A percentile compares a stretch with the other conserved stretches of the same genome.
These are phyloP conservation scores for Seira sanloemensis DNA, from an alignment of 2,888 invertebrate species.

Conservation along the genomic window DNA sequence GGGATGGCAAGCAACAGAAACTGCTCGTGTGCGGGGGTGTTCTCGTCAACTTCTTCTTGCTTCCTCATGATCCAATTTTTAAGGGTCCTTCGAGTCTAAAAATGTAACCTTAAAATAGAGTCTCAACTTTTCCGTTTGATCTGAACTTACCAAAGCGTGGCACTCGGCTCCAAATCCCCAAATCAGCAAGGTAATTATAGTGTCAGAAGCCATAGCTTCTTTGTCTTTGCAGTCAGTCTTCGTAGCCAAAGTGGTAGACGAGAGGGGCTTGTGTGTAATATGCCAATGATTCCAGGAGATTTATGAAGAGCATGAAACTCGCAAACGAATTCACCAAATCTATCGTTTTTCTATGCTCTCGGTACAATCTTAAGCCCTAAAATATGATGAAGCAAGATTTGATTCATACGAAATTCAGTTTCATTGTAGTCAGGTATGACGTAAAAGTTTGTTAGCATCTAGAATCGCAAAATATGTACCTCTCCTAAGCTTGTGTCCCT, in stretches of 20 bases:
- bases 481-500: slow-evolving; percentile 24
- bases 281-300: slow-evolving; percentile 32
- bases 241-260: slow-evolving; percentile 9
- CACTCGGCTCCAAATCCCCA: slow-evolving; percentile 44
- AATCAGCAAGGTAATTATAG: slow-evolving; percentile 10
- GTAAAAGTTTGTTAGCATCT: background rate
- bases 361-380: slow-evolving; percentile 26
- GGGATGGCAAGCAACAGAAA: slow-evolving; percentile 27
- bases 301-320: background rate
- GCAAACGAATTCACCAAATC: slow-evolving; percentile 20
- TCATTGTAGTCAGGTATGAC: background rate
- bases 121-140: too few relatives aligned
- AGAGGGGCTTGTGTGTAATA: slow-evolving; percentile 34
- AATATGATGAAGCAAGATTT: too few relatives aligned
- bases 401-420: too few relatives aligned
- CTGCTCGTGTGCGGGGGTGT: background rate
- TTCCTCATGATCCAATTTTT: slow-evolving; percentile 25
- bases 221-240: slow-evolving; percentile 3
- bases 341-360: slow-evolving; percentile 5
- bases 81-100: slow-evolving; percentile 30
- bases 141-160: slow-evolving; percentile 12
- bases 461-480: background rate
- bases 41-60: slow-evolving; percentile 21
- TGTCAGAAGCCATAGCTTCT: slow-evolving; percentile 22
- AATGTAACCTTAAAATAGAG: too few relatives aligned